Evolutionary conservation across 2,113 vertebrate species (phyloP), one percentile per base, ranked within the genome.

Genomic region (Ailurus styani): DNA sequence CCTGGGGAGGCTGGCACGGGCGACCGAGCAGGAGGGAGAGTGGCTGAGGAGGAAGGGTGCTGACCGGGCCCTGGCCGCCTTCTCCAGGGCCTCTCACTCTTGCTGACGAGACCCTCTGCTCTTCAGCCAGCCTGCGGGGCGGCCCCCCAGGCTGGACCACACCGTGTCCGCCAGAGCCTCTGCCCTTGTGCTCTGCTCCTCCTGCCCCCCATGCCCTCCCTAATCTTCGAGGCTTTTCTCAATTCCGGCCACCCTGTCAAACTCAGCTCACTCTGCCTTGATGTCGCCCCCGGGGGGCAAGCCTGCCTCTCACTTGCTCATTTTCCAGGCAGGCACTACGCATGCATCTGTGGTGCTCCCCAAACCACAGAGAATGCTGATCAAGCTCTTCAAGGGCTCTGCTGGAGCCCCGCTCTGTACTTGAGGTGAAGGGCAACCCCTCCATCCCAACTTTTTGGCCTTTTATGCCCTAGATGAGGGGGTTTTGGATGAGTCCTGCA

Each of bases 281-380:
- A 29, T 8, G 5, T 84, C 27, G 45, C 18, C 42, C 27, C 10
- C 20, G n/a, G 15, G 42, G 29, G 21, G 3, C 90, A 45, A 31
- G 57, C 7, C 62, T 60, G 66, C 27, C 47, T 54, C 52, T 73
- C 5, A 2, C 21, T 29, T 78, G 40, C 14, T 54, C 25, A 18
- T 64, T 54, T 73, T 81, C 79, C 31, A 81, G 40, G 37, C 8
- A 52, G 21, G 57, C 40, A 42, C 47, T 9, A 18, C 13, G 42
- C 4, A 1, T 45, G 18, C 5, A 0, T 31, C 12, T 12, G 1
- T 40, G 60, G 27, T 37, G 29, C 1, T 37, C 52, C 20, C 20
- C 3, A 87, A 20, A 11, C 60, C 40, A 14, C 27, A 60, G 29
- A 81, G 40, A 42, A 85, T 37, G 64, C 0, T 1, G 45, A 57